phyloP scores from a whole-genome alignment of 2,797 vertebrate genomes.

The Pantherophis alleghaniensis region DNA sequence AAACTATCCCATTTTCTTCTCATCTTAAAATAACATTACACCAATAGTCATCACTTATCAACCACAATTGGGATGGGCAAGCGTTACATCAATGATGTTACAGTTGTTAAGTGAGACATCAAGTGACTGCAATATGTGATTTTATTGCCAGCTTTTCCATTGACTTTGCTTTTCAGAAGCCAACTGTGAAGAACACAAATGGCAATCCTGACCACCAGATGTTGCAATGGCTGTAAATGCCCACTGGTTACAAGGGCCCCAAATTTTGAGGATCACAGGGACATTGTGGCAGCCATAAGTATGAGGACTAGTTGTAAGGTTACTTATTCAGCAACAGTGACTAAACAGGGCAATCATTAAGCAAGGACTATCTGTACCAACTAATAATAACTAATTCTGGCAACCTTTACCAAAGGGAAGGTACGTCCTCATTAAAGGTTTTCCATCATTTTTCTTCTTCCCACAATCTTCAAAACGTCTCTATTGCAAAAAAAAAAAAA shows the following conservation, averaged over 20 bases:
- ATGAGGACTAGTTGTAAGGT: neutral
- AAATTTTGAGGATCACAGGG: neutral
- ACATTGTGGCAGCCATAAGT: neutral
- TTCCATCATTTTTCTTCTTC: neutral
- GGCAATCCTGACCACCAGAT: neutral
- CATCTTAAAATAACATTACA: neutral
- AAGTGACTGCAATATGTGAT: neutral
- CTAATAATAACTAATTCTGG: neutral
- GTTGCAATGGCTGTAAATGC: neutral
- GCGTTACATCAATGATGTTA: neutral
- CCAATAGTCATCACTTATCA: neutral
- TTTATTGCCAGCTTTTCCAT: neutral
- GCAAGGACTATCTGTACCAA: neutral
- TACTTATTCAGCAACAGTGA: neutral
- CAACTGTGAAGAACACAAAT: neutral
- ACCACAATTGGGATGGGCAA: neutral
- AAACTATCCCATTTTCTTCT: neutral
- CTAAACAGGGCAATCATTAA: neutral
- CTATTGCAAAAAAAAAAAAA: too few species aligned
- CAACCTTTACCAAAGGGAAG: neutral
- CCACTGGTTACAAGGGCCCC: neutral
- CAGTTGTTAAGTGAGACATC: neutral
- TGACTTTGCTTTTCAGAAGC: neutral
- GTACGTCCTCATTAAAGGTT: neutral
- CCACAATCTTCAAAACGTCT: neutral